Conservation (phyloP, 2,113 vertebrate species). For the Cyanoderma ruficeps region DNA sequence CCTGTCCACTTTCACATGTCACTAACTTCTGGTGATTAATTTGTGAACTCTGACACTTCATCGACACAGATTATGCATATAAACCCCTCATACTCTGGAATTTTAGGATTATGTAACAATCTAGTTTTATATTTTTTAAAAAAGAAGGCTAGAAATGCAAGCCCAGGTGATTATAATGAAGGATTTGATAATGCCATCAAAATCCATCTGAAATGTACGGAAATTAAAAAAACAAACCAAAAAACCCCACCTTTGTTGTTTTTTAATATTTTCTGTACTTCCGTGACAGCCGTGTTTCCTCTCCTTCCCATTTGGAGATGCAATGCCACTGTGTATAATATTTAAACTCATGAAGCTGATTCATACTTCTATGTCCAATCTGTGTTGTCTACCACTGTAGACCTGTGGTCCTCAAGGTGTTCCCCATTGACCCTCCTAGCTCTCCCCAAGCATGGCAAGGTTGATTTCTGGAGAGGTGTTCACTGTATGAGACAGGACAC, state of each 20-base stretch:
- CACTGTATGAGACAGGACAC: background rate
- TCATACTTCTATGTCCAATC: background rate
- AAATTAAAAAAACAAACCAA: no score
- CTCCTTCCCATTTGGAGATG: background rate
- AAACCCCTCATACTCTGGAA: background rate
- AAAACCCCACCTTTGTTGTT: background rate
- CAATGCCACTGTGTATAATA: background rate
- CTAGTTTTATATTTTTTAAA: background rate
- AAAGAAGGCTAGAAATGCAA: background rate
- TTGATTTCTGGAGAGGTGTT: background rate
- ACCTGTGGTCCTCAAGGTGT: background rate
- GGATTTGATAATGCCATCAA: background rate
- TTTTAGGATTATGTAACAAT: background rate
- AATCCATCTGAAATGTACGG: background rate
- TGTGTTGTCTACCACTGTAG: background rate
- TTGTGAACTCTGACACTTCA: background rate
- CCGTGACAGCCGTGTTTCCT: background rate
- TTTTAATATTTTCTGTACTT: background rate
- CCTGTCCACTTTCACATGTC: conserved; percentile 1
- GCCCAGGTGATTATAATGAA: background rate
- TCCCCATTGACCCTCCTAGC: background rate
- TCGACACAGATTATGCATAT: background rate
- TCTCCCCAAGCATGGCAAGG: background rate
- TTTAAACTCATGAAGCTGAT: background rate
- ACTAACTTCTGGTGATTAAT: conserved; percentile 16